Base-by-base conservation (phyloP, 1,140 invertebrate genomes). In the Rhyacophila brunnea region DNA sequence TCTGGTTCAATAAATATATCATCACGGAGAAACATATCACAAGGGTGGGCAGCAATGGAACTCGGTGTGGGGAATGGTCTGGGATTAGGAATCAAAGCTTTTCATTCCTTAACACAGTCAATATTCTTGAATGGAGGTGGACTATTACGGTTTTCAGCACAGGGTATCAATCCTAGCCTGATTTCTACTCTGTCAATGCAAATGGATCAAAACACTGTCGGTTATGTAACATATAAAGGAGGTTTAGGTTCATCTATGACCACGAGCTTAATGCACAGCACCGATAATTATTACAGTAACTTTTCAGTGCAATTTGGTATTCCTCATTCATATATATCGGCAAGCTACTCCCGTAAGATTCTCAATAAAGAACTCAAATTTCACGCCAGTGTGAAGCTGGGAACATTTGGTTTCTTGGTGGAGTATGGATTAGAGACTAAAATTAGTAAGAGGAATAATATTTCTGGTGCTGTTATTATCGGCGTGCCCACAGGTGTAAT, bases 381-480 rank as follows among this genome's bases (percentile, higher is more conserved):
- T 6, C 85, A 85, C 67, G 75, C 89, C 46, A 81, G 85, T 32
- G 67, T 91, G 1, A 95, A 92, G 92, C 94, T 85, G 58, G 93
- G 94, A n/a, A 91, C 92, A 7, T 90, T 93, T 72, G 93, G 93
- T 23, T 86, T 85, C 1, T 80, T 90, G 55, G 71, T 93, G 0
- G 93, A 96, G 70, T 96, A 96, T 71, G 93, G 93, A 0, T 87
- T 88, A 20, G 92, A 96, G 67, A 96, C 95, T 65, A 94, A 92
- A 74, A 83, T 97, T 9, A 93, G 94, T 0, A 85, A 93, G 68
- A 90, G 93, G 65, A 95, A 90, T 66, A 86, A 86, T 11, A 71
- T 97, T 1, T 87, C 90, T 1, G 93, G 94, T 5, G 82, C 88
- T 0, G 87, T 98, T 7, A 81, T 85, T 3, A 28, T 28, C 3